Conservation (phyloP, 2,113 vertebrate species). For the Grus americana region DNA sequence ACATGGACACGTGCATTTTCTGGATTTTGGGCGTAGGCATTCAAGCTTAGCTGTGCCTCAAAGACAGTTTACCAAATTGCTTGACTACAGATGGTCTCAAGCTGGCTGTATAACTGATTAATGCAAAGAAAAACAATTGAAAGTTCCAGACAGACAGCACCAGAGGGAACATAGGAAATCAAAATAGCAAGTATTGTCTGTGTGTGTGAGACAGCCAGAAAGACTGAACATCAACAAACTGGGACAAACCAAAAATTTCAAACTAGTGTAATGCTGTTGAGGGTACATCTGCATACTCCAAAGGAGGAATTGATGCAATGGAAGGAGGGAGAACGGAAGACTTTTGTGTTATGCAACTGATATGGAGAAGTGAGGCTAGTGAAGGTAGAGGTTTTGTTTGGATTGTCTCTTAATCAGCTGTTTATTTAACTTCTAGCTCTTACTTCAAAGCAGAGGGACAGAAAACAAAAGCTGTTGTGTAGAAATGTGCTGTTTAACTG, state of each 20-base stretch:
- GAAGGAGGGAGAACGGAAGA: not conserved
- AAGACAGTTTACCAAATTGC: slow-evolving; percentile 27
- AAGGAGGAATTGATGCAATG: not conserved
- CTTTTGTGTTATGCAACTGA: not conserved
- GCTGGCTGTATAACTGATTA: slow-evolving; percentile 45
- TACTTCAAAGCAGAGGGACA: not conserved
- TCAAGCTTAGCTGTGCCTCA: slow-evolving; percentile 15
- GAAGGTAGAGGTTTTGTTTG: not conserved
- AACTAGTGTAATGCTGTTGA: not conserved
- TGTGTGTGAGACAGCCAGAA: not conserved
- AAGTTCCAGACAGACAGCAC: slow-evolving; percentile 57
- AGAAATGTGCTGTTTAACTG: not conserved
- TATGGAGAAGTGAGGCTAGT: not conserved
- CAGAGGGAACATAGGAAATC: slow-evolving; percentile 30
- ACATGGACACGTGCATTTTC: not conserved
- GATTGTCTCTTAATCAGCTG: not conserved
- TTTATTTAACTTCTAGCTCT: not conserved
- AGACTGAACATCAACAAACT: not conserved
- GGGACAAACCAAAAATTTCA: not conserved
- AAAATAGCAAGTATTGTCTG: not conserved
- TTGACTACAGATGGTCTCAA: slow-evolving; percentile 30
- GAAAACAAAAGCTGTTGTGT: not conserved
- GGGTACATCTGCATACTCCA: not conserved
- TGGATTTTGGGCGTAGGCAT: not conserved
- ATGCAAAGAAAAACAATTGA: slow-evolving; percentile 43